Conservation (phyloP, 1,140 invertebrate species). For the Aporrectodea caliginosa region DNA sequence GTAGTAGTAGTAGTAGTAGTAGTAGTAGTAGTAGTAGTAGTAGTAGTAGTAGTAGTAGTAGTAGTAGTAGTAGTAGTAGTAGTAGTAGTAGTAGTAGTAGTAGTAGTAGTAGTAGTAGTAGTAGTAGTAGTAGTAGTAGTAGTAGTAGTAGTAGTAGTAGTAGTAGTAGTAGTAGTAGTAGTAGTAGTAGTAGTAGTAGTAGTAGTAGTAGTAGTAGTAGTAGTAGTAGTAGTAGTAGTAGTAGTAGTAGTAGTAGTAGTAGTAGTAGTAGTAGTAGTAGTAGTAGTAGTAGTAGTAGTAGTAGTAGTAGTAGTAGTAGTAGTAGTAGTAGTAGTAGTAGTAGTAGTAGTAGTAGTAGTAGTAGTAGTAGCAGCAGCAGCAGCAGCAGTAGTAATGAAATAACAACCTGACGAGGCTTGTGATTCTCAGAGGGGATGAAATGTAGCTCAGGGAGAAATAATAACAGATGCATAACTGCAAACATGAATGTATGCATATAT, state of each 20-base stretch:
- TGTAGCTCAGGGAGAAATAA: too few relatives aligned
- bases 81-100: not conserved
- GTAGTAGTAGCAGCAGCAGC: not conserved
- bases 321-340: slow-evolving; percentile 2
- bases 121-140: not conserved
- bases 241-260: slow-evolving; percentile 2
- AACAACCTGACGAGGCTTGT: too few relatives aligned
- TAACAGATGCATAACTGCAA: too few relatives aligned
- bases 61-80: not conserved
- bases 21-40: not conserved
- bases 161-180: slow-evolving; percentile 3
- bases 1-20: not conserved
- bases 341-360: slow-evolving; percentile 1
- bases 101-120: not conserved
- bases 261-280: not conserved
- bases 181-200: slow-evolving; percentile 2
- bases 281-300: not conserved
- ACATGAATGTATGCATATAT: too few relatives aligned
- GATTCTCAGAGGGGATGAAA: too few relatives aligned
- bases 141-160: slow-evolving; percentile 2
- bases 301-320: not conserved
- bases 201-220: slow-evolving; percentile 2
- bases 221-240: slow-evolving; percentile 3
- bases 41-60: not conserved
- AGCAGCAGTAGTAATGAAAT: not conserved